phyloP scores from a whole-genome alignment of 2,113 vertebrate species.

The Lota lota region DNA sequence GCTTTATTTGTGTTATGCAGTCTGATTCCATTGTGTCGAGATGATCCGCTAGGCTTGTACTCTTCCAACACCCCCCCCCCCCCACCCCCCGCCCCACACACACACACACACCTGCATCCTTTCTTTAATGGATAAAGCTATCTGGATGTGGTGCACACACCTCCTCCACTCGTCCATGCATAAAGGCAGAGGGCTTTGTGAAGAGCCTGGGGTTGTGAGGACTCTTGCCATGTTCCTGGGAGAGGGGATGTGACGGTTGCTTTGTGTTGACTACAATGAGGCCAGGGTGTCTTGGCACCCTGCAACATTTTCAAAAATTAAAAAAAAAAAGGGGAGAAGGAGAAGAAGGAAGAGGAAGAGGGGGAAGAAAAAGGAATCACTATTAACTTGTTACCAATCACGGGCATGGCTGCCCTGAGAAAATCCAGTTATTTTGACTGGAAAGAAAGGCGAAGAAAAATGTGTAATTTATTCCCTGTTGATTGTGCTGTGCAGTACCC shows the following conservation, averaged over 20 bases:
- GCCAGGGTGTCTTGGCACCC: slow-evolving; percentile 35
- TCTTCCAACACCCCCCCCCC: background rate
- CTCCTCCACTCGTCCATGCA: slow-evolving; percentile 40
- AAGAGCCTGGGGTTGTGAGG: slow-evolving; percentile 51
- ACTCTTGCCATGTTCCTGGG: slow-evolving; percentile 35
- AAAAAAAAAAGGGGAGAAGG: no score
- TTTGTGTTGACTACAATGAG: slow-evolving; percentile 57
- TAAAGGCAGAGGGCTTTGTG: slow-evolving; percentile 23
- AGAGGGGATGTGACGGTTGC: slow-evolving; percentile 40
- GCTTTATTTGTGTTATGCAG: slow-evolving; percentile 61
- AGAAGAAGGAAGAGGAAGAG: no score
- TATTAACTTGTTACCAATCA: no score
- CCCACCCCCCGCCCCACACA: slow-evolving; percentile 18
- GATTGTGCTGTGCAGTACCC: no score
- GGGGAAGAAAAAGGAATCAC: no score
- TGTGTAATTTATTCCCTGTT: no score
- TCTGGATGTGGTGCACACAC: slow-evolving; percentile 48
- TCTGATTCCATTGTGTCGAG: slow-evolving; percentile 64
- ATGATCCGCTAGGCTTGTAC: slow-evolving; percentile 52
- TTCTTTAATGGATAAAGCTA: slow-evolving; percentile 57
- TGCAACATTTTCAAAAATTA: no score
- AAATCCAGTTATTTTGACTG: no score
- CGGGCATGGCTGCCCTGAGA: no score
- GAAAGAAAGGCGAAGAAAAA: no score
- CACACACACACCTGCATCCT: slow-evolving; percentile 3